Percentiles rank a stretch among this genome's conserved stretches.
phyloP scores from a whole-genome alignment of 35 echinoderm and acorn worm genomes.

The Eucidaris tribuloides region DNA sequence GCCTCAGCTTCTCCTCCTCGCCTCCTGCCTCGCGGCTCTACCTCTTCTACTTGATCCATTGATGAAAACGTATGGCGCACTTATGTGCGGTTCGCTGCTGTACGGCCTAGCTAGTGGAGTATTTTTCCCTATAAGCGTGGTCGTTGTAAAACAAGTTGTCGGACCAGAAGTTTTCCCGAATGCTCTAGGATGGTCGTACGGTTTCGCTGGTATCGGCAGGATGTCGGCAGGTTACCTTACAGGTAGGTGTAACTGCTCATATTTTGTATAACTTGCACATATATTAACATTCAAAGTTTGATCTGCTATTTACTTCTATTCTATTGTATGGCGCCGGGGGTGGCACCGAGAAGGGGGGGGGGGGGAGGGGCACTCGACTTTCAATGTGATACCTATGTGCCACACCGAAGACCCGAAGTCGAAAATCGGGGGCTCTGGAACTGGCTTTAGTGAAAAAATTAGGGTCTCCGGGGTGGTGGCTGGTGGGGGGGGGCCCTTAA shows the following conservation, averaged over 20 bases:
- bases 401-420: not conserved
- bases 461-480: too few species aligned
- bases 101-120: slow-evolving; percentile 81
- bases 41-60: slow-evolving; percentile 56
- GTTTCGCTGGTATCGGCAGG: slow-evolving; percentile 70
- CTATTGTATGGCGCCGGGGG: too few species aligned
- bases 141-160: slow-evolving; percentile 50
- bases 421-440: too few species aligned
- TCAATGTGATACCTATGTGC: not conserved
- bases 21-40: slow-evolving; percentile 30
- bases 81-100: slow-evolving; percentile 38
- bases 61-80: slow-evolving; percentile 12
- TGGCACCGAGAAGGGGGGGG: too few species aligned
- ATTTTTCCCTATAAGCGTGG: slow-evolving; percentile 64
- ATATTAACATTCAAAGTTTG: too few species aligned
- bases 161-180: slow-evolving; percentile 58
- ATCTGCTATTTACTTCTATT: too few species aligned
- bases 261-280: not conserved
- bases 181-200: slow-evolving; percentile 77
- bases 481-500: too few species aligned
- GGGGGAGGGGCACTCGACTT: not conserved
- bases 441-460: too few species aligned
- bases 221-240: slow-evolving; percentile 80
- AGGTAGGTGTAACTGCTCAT: slow-evolving; percentile 53
- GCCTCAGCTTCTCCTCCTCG: slow-evolving; percentile 36